Conservation (phyloP, 2,888 invertebrate species). For the Sceliomorpha sp. region DNA sequence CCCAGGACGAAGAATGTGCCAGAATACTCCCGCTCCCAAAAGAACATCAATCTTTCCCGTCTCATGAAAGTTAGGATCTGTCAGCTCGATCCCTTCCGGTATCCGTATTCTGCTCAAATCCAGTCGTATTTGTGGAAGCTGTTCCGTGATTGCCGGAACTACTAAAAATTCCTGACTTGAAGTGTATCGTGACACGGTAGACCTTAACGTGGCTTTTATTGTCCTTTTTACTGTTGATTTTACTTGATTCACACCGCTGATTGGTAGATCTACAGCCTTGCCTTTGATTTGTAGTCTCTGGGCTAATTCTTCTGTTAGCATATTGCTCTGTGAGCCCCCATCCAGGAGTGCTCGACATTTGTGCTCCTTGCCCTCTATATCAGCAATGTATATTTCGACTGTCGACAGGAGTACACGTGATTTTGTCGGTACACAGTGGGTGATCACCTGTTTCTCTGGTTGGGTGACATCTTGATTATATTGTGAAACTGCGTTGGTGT, state of each 20-base stretch:
- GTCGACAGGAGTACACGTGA: constrained; percentile 9
- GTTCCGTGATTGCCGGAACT: constrained; percentile 12
- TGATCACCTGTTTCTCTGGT: not conserved
- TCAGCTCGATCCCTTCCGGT: constrained; percentile 6
- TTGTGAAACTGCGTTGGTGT: not conserved
- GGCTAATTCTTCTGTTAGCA: constrained; percentile 9
- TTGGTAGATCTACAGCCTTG: not conserved
- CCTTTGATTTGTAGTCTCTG: not conserved
- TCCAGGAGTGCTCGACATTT: constrained; percentile 21
- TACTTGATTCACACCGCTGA: constrained; percentile 2
- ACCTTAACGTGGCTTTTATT: constrained; percentile 1
- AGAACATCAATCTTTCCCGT: constrained; percentile 14
- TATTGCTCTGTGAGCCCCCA: constrained; percentile 17
- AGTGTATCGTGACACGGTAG: not conserved
- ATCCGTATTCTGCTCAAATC: not conserved
- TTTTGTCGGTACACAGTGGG: constrained; percentile 7
- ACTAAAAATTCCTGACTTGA: constrained; percentile 9
- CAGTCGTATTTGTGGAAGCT: constrained; percentile 13
- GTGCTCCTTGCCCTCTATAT: constrained; percentile 2
- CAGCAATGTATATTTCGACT: constrained; percentile 8
- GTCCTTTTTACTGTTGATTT: not conserved
- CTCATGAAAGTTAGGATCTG: constrained; percentile 18
- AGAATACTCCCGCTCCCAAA: constrained; percentile 22
- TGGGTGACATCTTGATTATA: not conserved
- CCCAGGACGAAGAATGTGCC: constrained; percentile 21